Conservation (phyloP, 2,888 invertebrate species). For the Tanytarsus gracilentus region DNA sequence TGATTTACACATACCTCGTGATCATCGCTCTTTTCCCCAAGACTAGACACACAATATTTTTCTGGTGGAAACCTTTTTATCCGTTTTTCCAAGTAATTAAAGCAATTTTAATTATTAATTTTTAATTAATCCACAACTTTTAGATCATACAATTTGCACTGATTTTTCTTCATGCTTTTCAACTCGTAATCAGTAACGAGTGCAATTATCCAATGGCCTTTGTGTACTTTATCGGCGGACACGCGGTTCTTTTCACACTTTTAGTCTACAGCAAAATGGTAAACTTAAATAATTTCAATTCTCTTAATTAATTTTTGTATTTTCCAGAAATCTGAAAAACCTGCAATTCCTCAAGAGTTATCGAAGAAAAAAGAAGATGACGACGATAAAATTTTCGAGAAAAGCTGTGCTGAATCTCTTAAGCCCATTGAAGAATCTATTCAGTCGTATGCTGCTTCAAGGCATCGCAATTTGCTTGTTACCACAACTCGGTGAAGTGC, state of each 20-base stretch:
- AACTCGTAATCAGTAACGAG: conserved; percentile 68
- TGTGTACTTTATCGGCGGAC: conserved; percentile 20
- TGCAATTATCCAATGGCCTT: conserved; percentile 77
- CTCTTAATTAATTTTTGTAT: neutral
- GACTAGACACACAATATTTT: neutral
- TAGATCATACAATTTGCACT: conserved; percentile 11
- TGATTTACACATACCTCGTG: conserved; percentile 91
- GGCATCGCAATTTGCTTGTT: no score
- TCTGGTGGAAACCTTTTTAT: conserved; percentile 24
- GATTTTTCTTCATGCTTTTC: conserved; percentile 58
- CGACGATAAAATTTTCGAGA: neutral
- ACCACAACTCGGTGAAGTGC: no score
- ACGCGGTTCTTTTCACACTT: neutral
- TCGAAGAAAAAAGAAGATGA: neutral
- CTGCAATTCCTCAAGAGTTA: neutral
- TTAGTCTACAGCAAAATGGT: conserved; percentile 8
- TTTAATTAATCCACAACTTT: neutral
- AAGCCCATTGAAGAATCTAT: no score
- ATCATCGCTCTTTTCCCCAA: neutral
- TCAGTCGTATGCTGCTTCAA: neutral
- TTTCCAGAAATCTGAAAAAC: neutral
- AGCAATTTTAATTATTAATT: neutral
- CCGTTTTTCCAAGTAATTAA: conserved; percentile 10
- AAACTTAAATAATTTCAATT: neutral
- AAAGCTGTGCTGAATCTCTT: no score